Conservation (phyloP, 2,797 vertebrate species). For the Sebastes trivittatus region DNA sequence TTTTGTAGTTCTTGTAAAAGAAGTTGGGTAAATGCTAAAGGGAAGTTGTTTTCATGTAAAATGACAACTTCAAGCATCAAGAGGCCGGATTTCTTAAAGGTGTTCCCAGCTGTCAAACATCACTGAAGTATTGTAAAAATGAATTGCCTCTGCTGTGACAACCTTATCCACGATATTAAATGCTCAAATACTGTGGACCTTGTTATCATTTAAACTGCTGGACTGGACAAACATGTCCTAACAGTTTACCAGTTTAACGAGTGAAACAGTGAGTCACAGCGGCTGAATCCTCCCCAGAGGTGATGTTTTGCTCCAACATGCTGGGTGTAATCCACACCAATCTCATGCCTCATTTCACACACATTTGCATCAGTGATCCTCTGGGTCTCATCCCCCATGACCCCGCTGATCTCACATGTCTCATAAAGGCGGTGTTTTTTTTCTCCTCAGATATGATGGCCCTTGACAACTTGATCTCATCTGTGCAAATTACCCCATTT, state of each 20-base stretch:
- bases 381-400: not conserved
- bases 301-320: slow-evolving; percentile 40
- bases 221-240: not conserved
- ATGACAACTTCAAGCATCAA: slow-evolving; percentile 1
- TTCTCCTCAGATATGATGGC: slow-evolving; percentile 7
- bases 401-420: slow-evolving; percentile 2
- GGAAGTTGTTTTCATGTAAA: not conserved
- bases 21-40: slow-evolving; percentile 8
- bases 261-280: not conserved
- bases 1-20: slow-evolving; percentile 14
- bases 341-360: slow-evolving; percentile 40
- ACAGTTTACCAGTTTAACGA: not conserved
- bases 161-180: not conserved
- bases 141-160: not conserved
- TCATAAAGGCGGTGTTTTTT: not conserved
- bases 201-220: not conserved
- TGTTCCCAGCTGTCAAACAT: not conserved
- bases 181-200: not conserved
- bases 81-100: not conserved
- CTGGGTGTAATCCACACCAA: slow-evolving; percentile 32
- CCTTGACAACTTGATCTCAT: slow-evolving; percentile 41
- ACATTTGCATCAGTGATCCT: slow-evolving; percentile 45
- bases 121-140: not conserved
- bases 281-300: slow-evolving; percentile 19
- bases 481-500: slow-evolving; percentile 27